A percentile compares a stretch with the other conserved stretches of the same genome.
phyloP scores from a whole-genome alignment of 2,888 invertebrate genomes.

The Azorinus chamasolen region DNA sequence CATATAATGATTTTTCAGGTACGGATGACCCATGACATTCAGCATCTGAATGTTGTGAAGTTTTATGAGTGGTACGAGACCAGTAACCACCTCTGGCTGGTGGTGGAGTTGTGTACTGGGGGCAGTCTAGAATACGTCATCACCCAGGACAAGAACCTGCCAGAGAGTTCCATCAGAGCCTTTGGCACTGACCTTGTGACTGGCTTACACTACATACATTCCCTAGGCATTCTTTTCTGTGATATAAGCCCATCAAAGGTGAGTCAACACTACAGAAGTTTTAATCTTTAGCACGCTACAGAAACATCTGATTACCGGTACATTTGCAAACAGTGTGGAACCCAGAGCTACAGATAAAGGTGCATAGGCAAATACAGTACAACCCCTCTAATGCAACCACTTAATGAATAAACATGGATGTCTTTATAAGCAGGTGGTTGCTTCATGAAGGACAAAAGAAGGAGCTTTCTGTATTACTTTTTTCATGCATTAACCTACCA shows the following conservation, averaged over 20 bases:
- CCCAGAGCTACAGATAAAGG: too few species aligned
- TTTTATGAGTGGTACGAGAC: conserved; percentile 87
- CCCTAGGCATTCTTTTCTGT: conserved; percentile 85
- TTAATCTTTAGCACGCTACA: too few species aligned
- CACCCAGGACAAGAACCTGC: conserved; percentile 84
- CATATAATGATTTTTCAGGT: conserved; percentile 75
- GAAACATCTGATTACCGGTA: too few species aligned
- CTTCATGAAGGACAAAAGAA: too few species aligned
- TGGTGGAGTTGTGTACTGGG: conserved; percentile 86
- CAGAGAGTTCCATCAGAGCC: conserved; percentile 84
- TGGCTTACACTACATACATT: conserved; percentile 86
- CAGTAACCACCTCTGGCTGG: conserved; percentile 86
- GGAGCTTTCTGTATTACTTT: too few species aligned
- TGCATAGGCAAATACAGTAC: too few species aligned
- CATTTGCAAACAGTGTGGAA: too few species aligned
- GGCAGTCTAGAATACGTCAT: conserved; percentile 84
- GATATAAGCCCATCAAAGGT: conserved; percentile 86
- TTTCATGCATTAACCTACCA: too few species aligned
- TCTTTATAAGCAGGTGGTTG: too few species aligned
- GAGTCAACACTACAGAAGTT: too few species aligned
- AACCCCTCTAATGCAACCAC: too few species aligned
- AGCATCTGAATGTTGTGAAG: conserved; percentile 85
- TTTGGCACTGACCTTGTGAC: conserved; percentile 85
- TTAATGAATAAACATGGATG: too few species aligned
- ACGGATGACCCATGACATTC: conserved; percentile 86